Evolutionary conservation across 2,113 vertebrate species (phyloP), one percentile per base, ranked within the genome.

Genomic region (Platanista minor): DNA sequence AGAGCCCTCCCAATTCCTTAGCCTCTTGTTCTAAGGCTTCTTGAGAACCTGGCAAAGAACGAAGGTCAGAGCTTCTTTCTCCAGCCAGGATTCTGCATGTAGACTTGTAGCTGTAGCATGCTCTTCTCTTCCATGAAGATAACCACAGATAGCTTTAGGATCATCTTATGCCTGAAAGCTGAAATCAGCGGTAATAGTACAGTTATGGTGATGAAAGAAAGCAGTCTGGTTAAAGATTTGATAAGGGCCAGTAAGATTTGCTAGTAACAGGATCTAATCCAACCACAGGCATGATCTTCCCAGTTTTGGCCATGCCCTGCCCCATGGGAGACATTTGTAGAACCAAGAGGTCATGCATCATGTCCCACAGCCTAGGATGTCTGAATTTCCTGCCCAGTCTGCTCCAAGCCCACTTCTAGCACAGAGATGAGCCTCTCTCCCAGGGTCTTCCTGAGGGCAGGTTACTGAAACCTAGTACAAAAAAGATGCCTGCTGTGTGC

Each of bases 201-300:
- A 64, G 43, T 62, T 66, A 15, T 13, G 18, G 13, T 29, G 62
- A 66, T 33, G 61, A 27, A 54, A 23, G 59, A 74, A 82, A n/a
- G 43, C 8, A 36, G 33, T 43, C 3, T 31, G 52, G 21, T 43
- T 71, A 77, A 85, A 72, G 29, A 74, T 84, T 72, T 81, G 57
- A 18, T 69, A 27, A 33, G 43, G 13, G 36, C 49, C n/a, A 31
- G 10, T 18, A 12, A n/a, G 31, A 57, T 66, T 23, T 17, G 8
- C 29, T 75, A 61, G 71, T 57, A 8, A 54, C 11, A 46, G 23
- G 14, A 59, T 72, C 82, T 46, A 20, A 69, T 36, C 36, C 64
- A 61, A 8, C 4, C 0, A 3, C 1, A 36, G 46, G 31, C 36
- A 17, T 62, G n/a, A 9, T 23, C 61, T 9, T 8, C 4, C 15